Evolutionary conservation across 2,113 vertebrate genomes (phyloP).

Genomic region (Ancistrus triradiatus): DNA sequence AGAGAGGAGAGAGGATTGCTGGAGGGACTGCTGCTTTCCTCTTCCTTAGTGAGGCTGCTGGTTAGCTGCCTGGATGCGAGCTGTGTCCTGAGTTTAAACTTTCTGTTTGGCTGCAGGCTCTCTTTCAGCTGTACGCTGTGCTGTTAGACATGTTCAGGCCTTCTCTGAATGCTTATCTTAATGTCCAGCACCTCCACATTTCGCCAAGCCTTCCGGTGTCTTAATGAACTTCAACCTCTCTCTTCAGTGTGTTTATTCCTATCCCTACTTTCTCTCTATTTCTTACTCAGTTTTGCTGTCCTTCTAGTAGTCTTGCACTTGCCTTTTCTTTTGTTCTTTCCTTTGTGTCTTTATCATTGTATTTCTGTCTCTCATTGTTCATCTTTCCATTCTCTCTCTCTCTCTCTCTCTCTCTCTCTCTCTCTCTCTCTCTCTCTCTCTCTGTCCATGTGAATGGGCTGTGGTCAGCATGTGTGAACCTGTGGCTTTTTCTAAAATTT

Average conservation of each 20-base stretch:
- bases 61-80: background rate
- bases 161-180: constrained; percentile 17
- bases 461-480: no score
- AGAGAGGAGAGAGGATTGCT: background rate
- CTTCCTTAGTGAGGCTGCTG: constrained; percentile 8
- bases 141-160: background rate
- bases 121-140: constrained; percentile 14
- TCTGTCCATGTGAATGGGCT: no score
- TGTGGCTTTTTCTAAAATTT: no score
- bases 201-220: constrained; percentile 18
- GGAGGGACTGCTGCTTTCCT: background rate
- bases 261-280: background rate
- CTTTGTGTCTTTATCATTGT: no score
- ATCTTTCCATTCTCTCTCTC: no score
- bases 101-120: constrained; percentile 16
- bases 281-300: no score
- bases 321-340: no score
- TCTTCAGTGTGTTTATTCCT: background rate
- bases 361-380: no score
- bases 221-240: constrained; percentile 3
- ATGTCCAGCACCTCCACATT: constrained; percentile 18
- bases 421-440: no score
- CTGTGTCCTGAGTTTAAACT: constrained; percentile 1
- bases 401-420: no score
- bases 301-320: no score